Conservation (phyloP, 2,888 invertebrate species). For the Aspidiotus rigidus region DNA sequence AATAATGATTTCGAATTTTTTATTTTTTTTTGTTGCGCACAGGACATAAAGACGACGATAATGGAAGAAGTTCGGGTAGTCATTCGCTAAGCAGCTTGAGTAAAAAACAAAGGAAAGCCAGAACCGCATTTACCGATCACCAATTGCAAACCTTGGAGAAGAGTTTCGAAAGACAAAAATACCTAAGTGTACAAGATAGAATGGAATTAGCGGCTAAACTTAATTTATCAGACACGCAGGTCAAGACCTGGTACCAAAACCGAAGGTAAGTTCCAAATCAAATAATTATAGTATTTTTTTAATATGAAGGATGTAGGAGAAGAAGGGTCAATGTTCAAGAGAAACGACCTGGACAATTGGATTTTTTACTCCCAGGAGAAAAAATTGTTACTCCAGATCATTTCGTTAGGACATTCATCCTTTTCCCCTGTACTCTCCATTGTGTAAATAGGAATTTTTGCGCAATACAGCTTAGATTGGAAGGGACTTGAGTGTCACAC, state of each 20-base stretch:
- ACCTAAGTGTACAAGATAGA: slow-evolving; percentile 90
- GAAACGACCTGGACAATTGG: too few relatives aligned
- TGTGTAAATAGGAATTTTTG: too few relatives aligned
- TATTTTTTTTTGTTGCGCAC: slow-evolving; percentile 38
- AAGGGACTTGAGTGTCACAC: too few relatives aligned
- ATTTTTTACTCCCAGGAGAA: too few relatives aligned
- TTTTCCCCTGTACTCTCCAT: too few relatives aligned
- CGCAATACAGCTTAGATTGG: too few relatives aligned
- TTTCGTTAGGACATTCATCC: too few relatives aligned
- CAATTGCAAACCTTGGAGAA: slow-evolving; percentile 93
- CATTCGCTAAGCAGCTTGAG: slow-evolving; percentile 40
- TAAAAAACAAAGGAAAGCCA: slow-evolving; percentile 92
- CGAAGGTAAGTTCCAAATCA: slow-evolving; percentile 53
- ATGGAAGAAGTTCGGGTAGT: slow-evolving; percentile 50
- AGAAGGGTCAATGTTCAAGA: too few relatives aligned
- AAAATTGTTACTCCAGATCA: too few relatives aligned
- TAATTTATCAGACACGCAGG: slow-evolving; percentile 95
- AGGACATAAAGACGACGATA: slow-evolving; percentile 81
- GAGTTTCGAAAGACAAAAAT: slow-evolving; percentile 94
- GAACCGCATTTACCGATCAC: slow-evolving; percentile 98
- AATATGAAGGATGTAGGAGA: too few relatives aligned
- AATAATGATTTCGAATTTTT: neutral
- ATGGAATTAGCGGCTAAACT: slow-evolving; percentile 96
- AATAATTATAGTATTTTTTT: too few relatives aligned
- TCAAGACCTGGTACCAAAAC: slow-evolving; percentile 97